Evolutionary conservation across 2,113 vertebrate genomes (phyloP), one percentile per base, ranked within the genome.

Genomic region (Rissa tridactyla): DNA sequence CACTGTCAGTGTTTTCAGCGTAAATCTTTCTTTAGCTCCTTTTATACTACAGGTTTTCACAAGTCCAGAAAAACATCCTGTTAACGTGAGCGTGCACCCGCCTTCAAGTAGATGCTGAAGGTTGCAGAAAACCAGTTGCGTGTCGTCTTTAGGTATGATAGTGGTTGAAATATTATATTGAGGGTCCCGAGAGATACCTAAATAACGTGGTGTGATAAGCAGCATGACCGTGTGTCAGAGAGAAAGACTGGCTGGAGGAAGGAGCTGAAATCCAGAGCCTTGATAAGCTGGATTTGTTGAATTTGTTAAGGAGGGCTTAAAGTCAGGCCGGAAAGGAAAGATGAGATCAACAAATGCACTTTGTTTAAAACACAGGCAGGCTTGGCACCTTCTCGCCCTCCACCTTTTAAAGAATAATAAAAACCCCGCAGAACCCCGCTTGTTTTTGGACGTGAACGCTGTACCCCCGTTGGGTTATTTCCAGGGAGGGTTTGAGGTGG

Each of bases 391-490:
- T 90, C 62, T 61, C 2, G 6, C 30, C n/a, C 16, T 70, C 13
- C 22, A 26, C 13, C 36, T 82, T 23, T 25, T 11, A 11, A 71
- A 61, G 32, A 64, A 17, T 46, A n/a, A 27, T 2, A 13, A 20
- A 22, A 8, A 29, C 15, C 8, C 10, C 52, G 30, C 38, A 11
- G 34, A 49, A 5, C 42, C 40, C 16, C 25, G 27, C 38, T 65
- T 19, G 26, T 20, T 0, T 10, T 27, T n/a, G 58, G 22, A 25
- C 32, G 9, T 0, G 1, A 46, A 4, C 1, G 2, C 26, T 54
- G 36, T 7, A 10, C n/a, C 64, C n/a, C 42, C 57, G 21, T 30
- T 0, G 0, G 47, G 38, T 84, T 75, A 16, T 88, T 90, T 46
- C 47, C 75, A 58, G 52, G 1, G 72, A 5, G 29, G 38, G 29